These are phyloP conservation scores for Ophion ellenae DNA, from an alignment of 2,888 invertebrate genomes.

Conservation along the genomic window DNA sequence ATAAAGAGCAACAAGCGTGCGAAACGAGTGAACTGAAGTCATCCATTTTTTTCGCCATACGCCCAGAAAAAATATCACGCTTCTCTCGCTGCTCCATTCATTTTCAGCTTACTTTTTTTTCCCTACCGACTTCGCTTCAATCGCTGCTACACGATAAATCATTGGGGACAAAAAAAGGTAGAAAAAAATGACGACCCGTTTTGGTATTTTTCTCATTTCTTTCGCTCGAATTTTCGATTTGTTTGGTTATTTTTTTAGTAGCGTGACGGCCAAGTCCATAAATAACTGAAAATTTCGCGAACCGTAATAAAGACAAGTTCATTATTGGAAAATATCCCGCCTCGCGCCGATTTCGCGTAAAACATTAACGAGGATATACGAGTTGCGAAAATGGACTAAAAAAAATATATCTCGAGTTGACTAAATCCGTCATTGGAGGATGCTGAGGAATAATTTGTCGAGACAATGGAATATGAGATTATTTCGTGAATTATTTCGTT, in stretches of 20 bases:
- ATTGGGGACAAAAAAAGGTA: slow-evolving; percentile 5
- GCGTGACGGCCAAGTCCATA: background rate
- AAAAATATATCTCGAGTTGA: background rate
- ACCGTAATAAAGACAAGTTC: background rate
- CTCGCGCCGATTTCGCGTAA: too few species aligned
- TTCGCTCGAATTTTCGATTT: background rate
- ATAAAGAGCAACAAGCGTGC: slow-evolving; percentile 35
- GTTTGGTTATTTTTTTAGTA: background rate
- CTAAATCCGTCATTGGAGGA: background rate
- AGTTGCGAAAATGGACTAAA: background rate
- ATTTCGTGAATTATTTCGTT: background rate
- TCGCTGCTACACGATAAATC: slow-evolving; percentile 11
- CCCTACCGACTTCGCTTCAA: background rate
- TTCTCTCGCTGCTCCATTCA: slow-evolving; percentile 21
- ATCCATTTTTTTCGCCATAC: slow-evolving; percentile 31
- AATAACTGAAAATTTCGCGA: background rate
- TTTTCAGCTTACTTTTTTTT: background rate
- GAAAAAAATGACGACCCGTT: background rate
- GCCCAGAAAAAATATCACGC: slow-evolving; percentile 25
- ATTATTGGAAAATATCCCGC: background rate
- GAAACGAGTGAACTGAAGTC: slow-evolving; percentile 36
- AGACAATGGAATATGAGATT: background rate
- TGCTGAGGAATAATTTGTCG: background rate
- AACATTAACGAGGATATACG: background rate
- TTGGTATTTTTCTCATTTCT: background rate